Base-by-base conservation (phyloP, 2,888 invertebrate genomes). In the Oscheius myriophilus region DNA sequence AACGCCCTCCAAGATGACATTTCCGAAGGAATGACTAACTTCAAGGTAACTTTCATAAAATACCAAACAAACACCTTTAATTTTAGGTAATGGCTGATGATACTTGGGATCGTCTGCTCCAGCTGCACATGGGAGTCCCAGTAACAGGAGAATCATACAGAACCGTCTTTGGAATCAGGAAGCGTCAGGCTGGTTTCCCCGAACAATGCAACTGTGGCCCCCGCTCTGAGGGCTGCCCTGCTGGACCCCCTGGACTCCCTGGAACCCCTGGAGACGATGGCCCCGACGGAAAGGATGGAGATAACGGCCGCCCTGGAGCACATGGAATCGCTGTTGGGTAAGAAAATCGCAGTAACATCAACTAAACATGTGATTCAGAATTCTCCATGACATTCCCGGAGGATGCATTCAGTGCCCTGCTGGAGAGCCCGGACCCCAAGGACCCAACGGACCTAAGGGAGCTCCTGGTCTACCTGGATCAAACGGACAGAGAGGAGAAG, bases 131-230 rank as follows among this genome's bases (percentile, higher is more conserved):
- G 18, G 53, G 65, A 2, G 68, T 71, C 1, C 61, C 71, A 23
- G 71, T 70, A n/a, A 67, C 76, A 23, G 66, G 53, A 14, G 69
- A 69, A 39, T 69, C 75, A 3, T 77, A 76, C 67, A 72, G 72
- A 53, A 72, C 73, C 58, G 41, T 69, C 26, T 58, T 69, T 55
- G 65, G 65, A 23, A 39, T 62, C 25, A 42, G 57, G 41, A 58
- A 57, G 53, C 39, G 69, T 25, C 59, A 45, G 14, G 14, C 64
- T 23, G 64, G 64, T 39, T 53, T 42, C 53, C 54, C 53, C 7
- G 75, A 71, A 16, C 73, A 75, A 45, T 79, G 79, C 55, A 75
- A 77, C 58, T 79, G 79, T 67, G 72, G 69, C n/a, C 71, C 70
- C 57, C 70, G 72, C 42, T 76, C 75, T 11, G 63, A 67, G 16